phyloP scores from a whole-genome alignment of 1,140 invertebrate genomes.

The Hypothenemus hampei region DNA sequence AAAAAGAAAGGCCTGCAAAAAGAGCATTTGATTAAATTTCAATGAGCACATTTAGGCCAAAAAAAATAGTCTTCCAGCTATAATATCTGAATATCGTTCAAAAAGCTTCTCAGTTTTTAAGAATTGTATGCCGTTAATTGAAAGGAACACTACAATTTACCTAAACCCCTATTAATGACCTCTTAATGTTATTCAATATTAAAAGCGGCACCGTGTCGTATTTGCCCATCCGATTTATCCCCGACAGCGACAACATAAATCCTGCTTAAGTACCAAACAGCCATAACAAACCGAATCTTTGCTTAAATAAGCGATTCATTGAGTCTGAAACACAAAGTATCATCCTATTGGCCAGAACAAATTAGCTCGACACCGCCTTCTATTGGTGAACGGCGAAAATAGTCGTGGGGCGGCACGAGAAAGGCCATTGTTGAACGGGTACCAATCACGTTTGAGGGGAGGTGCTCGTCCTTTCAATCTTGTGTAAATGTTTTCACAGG shows the following conservation, averaged over 20 bases:
- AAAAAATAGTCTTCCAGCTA: too few species aligned
- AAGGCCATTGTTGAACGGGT: conserved; percentile 29
- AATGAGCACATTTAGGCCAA: too few species aligned
- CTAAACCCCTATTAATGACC: not conserved
- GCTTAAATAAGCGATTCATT: conserved; percentile 35
- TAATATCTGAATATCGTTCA: too few species aligned
- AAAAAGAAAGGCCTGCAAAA: too few species aligned
- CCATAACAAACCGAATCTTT: conserved; percentile 33
- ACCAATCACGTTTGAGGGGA: conserved; percentile 27
- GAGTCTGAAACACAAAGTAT: conserved; percentile 13
- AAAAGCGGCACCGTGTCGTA: not conserved
- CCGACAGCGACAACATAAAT: conserved; percentile 31
- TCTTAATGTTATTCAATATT: conserved; percentile 18
- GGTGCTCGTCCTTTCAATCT: conserved; percentile 27
- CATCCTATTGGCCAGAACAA: conserved; percentile 23
- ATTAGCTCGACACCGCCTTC: not conserved
- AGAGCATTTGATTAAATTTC: too few species aligned
- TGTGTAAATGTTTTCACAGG: conserved; percentile 30
- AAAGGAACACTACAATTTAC: too few species aligned
- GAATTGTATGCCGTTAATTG: too few species aligned
- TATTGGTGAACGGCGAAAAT: conserved; percentile 20
- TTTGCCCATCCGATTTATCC: conserved; percentile 21
- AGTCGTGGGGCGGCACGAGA: conserved; percentile 6
- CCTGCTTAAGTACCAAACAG: conserved; percentile 28
- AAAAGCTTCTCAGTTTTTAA: too few species aligned